Evolutionary conservation across 2,113 vertebrate species (phyloP).

Genomic region (Stigmatopora nigra): DNA sequence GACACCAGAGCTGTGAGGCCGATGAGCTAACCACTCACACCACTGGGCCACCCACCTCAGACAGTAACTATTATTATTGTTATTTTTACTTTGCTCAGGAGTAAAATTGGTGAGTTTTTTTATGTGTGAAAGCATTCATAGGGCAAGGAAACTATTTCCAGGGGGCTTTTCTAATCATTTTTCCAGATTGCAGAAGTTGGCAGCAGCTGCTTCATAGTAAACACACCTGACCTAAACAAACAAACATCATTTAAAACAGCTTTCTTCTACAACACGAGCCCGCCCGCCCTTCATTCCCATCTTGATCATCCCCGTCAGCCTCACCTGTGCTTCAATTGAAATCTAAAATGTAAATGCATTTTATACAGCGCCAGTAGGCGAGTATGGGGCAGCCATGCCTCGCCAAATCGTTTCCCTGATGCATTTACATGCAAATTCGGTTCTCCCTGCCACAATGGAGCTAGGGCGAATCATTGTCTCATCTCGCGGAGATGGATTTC

Average conservation of each 20-base stretch:
- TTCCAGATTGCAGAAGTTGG: neutral
- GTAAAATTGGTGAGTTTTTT: neutral
- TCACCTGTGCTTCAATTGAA: constrained; percentile 24
- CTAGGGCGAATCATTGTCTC: constrained; percentile 62
- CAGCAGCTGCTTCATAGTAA: neutral
- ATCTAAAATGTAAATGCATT: constrained; percentile 51
- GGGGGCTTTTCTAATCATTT: neutral
- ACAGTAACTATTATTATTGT: neutral
- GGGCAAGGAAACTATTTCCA: neutral
- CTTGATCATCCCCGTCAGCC: constrained; percentile 3
- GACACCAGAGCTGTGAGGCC: too few species aligned
- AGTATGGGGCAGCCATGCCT: constrained; percentile 22
- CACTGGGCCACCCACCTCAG: too few species aligned
- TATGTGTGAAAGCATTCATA: neutral
- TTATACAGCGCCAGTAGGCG: constrained; percentile 28
- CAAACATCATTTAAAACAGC: neutral
- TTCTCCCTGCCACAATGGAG: constrained; percentile 56
- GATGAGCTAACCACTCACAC: too few species aligned
- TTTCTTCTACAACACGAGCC: neutral
- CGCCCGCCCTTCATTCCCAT: neutral
- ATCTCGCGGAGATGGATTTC: constrained; percentile 60
- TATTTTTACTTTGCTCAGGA: neutral
- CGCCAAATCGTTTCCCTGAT: constrained; percentile 49
- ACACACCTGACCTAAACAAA: neutral
- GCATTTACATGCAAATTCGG: constrained; percentile 68